These are phyloP conservation scores for Adelosebastes latens DNA, from an alignment of 2,797 vertebrate species.

Conservation along the genomic window DNA sequence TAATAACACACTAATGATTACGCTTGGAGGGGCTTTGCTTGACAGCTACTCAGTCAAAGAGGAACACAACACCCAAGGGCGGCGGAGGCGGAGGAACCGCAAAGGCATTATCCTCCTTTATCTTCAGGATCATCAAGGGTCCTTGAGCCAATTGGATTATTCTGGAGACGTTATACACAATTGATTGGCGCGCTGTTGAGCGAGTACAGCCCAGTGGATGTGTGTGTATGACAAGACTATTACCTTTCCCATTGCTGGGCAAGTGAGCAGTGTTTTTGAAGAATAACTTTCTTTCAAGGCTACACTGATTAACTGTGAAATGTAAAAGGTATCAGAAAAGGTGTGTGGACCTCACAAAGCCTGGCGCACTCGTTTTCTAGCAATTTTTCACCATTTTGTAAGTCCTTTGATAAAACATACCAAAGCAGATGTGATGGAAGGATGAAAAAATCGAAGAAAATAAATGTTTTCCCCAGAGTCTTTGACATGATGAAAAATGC, in stretches of 20 bases:
- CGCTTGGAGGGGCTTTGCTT: constrained; percentile 54
- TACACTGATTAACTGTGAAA: constrained; percentile 41
- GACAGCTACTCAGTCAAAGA: constrained; percentile 61
- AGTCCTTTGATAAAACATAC: constrained; percentile 10
- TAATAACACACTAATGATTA: constrained; percentile 72
- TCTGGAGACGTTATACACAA: constrained; percentile 59
- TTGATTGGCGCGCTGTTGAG: constrained; percentile 62
- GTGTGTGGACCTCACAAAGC: not conserved
- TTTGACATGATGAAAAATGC: constrained; percentile 7
- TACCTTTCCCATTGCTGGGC: constrained; percentile 34
- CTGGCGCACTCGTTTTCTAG: not conserved
- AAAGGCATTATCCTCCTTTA: constrained; percentile 68
- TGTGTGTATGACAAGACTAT: constrained; percentile 57
- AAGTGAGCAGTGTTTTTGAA: constrained; percentile 36
- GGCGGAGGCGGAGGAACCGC: constrained; percentile 21
- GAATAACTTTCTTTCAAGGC: constrained; percentile 36
- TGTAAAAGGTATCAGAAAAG: constrained; percentile 15
- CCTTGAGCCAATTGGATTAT: constrained; percentile 76
- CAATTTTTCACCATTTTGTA: not conserved
- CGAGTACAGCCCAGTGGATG: constrained; percentile 52
- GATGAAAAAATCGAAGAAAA: constrained; percentile 3
- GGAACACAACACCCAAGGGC: constrained; percentile 50
- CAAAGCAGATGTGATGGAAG: not conserved
- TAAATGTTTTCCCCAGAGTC: not conserved
- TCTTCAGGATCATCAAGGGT: constrained; percentile 67